Evolutionary conservation across 2,113 vertebrate genomes (phyloP).

Genomic region (Baryphthengus martii): DNA sequence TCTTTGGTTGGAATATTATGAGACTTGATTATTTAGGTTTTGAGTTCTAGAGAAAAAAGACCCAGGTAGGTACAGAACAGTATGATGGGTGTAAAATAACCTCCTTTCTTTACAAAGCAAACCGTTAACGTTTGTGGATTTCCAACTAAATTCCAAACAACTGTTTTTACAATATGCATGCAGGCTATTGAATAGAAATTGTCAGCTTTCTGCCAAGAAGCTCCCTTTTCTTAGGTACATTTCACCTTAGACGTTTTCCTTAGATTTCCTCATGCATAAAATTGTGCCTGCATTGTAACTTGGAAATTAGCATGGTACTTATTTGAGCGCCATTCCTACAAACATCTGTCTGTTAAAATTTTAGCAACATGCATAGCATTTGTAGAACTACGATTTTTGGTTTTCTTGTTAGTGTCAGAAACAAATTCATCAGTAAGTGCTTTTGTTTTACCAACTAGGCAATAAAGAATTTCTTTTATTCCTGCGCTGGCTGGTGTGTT

Average conservation of each 20-base stretch:
- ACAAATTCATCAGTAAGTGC: background rate
- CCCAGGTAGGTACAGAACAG: background rate
- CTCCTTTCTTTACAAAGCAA: background rate
- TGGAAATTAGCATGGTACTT: background rate
- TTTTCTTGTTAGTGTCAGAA: background rate
- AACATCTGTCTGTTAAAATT: background rate
- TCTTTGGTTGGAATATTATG: background rate
- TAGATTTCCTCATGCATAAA: background rate
- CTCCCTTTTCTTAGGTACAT: background rate
- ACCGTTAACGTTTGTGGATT: background rate
- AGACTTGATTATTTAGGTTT: background rate
- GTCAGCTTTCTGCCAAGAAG: background rate
- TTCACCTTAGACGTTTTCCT: background rate
- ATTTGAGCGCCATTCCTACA: background rate
- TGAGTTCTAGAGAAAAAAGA: background rate
- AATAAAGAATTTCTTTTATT: constrained; percentile 73
- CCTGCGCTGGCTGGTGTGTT: constrained; percentile 78
- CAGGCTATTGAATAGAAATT: background rate
- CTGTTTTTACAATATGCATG: background rate
- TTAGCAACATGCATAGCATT: background rate
- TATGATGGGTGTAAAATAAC: background rate
- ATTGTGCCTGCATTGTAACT: background rate
- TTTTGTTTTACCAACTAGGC: constrained; percentile 50
- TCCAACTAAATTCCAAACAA: background rate
- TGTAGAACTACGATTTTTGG: background rate